These are phyloP conservation scores for Amphimallon solstitiale DNA, from an alignment of 2,888 invertebrate species.

Conservation along the genomic window DNA sequence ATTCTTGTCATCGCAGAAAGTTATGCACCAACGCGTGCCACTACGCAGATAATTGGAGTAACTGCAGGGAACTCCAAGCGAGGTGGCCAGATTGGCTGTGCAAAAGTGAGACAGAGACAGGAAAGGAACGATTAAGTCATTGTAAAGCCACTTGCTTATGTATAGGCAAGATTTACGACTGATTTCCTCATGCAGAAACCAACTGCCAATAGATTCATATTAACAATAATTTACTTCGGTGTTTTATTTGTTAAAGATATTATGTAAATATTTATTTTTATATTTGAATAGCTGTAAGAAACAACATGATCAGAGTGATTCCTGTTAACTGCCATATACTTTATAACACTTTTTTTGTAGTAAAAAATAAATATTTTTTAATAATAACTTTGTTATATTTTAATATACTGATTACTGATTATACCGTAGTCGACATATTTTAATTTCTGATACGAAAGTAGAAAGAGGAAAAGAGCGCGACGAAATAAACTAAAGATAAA, in stretches of 20 bases:
- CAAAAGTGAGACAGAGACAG: conserved; percentile 64
- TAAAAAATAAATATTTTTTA: no score
- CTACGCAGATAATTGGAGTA: conserved; percentile 75
- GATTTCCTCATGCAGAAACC: conserved; percentile 35
- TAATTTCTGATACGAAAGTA: no score
- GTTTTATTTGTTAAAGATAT: not conserved
- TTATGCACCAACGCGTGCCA: conserved; percentile 81
- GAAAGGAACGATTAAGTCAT: conserved; percentile 65
- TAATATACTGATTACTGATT: no score
- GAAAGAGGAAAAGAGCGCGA: no score
- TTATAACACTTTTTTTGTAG: no score
- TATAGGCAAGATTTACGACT: conserved; percentile 66
- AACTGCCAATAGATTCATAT: not conserved
- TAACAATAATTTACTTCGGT: not conserved
- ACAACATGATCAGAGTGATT: no score
- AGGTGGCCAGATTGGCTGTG: conserved; percentile 73
- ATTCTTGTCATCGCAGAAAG: conserved; percentile 70
- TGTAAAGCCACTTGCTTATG: conserved; percentile 83
- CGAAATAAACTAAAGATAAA: no score
- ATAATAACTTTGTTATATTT: no score
- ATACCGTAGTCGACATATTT: no score
- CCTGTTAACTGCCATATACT: no score
- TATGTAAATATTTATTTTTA: conserved; percentile 4
- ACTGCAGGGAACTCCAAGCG: conserved; percentile 73
- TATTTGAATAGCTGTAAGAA: not conserved